A percentile compares a stretch with the other conserved stretches of the same genome.
Conservation (phyloP, 2,888 invertebrate genomes). For the Rhopalosiphum nymphaeae region DNA sequence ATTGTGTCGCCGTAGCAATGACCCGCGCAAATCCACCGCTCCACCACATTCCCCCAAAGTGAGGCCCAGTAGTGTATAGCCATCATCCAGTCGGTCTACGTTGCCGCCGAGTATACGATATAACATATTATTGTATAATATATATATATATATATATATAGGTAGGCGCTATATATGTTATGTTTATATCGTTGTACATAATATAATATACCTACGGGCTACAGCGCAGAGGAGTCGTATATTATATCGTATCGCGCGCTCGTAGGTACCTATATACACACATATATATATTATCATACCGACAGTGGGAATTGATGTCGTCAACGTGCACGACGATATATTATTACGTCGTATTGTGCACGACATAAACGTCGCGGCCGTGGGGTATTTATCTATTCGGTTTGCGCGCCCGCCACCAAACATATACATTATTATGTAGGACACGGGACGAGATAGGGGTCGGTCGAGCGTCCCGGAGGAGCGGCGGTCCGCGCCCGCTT, state of each 20-base stretch:
- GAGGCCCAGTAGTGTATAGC: not conserved
- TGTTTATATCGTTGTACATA: not conserved
- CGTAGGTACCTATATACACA: not conserved
- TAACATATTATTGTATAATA: not conserved
- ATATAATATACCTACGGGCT: constrained; percentile 1
- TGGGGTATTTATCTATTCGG: constrained; percentile 19
- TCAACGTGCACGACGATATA: not conserved
- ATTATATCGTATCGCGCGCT: not conserved
- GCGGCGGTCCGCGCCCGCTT: not conserved
- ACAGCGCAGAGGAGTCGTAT: not conserved
- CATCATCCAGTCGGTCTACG: not conserved
- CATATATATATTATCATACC: not conserved
- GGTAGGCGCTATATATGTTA: not conserved
- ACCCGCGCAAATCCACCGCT: not conserved
- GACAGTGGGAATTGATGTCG: constrained; percentile 5
- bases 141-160: not conserved
- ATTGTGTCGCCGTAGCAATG: not conserved
- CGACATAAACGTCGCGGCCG: not conserved
- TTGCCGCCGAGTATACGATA: not conserved
- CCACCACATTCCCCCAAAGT: not conserved
- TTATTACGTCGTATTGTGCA: not conserved
- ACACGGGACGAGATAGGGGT: not conserved
- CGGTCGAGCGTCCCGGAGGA: constrained; percentile 5
- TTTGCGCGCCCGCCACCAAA: not conserved
- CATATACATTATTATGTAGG: not conserved